Base-by-base conservation (phyloP, 2,888 invertebrate genomes). In the Pterostichus niger region DNA sequence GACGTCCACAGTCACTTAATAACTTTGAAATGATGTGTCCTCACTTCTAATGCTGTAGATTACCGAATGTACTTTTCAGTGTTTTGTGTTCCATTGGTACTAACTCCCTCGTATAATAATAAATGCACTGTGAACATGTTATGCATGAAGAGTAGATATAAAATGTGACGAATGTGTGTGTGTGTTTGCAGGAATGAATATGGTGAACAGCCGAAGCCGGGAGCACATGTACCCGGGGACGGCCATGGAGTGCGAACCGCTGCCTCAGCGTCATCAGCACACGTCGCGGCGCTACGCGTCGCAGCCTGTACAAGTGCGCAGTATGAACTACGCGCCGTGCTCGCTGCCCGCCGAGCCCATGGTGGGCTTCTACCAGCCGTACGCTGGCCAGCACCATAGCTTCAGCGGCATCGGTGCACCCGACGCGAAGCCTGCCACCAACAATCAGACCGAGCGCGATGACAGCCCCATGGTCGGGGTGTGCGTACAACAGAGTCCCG, bases 401-500 rank as follows among this genome's bases (percentile, higher is more conserved):
- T 9, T 75, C 82, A 84, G 78, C 85, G 52, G 84, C 84, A 77
- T 83, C 84, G 79, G 88, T 85, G 88, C 89, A 84, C 87, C 89
- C 64, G 89, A 89, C 84, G 85, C 85, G 87, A 88, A 87, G 86
- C 85, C 87, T 88, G 81, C 88, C 88, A 84, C 86, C 88, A 79
- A 86, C 87, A 79, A 88, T 87, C 83, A 90, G 89, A 86, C 91
- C 87, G 92, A 92, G 86, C 90, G 93, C 86, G 94, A 94, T 86
- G 95, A 95, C 88, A 95, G 95, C 88, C 95, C 96, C 86, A 95
- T 97, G 96, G 95, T 97, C 88, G 96, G 95, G 85, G 96, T 96
- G 87, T 96, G 97, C 91, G 95, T 96, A 89, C 96, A 96, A 91
- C 97, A 97, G 92, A 96, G 96, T 92, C 97, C 97, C 87, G 97